Evolutionary conservation across 2,113 vertebrate genomes (phyloP).

Genomic region (Propithecus coquereli): DNA sequence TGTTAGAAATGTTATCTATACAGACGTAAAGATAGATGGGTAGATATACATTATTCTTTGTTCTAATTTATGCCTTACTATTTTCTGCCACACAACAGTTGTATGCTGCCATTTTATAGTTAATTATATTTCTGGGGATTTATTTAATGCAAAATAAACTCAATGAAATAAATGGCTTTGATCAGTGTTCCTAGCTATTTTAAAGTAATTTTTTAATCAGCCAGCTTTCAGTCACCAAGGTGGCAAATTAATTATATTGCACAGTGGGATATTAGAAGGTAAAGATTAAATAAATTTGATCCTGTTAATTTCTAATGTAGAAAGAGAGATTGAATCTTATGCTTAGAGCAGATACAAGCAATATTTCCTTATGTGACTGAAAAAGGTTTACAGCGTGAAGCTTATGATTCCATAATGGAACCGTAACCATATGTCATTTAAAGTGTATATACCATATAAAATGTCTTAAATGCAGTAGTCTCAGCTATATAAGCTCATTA

Average conservation of each 20-base stretch:
- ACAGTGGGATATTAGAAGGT: constrained; percentile 58
- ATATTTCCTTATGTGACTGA: constrained; percentile 62
- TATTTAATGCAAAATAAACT: constrained; percentile 55
- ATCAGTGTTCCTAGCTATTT: constrained; percentile 70
- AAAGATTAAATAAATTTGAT: constrained; percentile 55
- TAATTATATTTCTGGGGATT: constrained; percentile 60
- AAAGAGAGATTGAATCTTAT: constrained; percentile 50
- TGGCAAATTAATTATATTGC: constrained; percentile 52
- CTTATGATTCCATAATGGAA: constrained; percentile 50
- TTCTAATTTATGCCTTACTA: constrained; percentile 65
- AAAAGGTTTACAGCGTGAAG: constrained; percentile 25
- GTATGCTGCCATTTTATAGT: constrained; percentile 71
- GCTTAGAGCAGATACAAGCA: constrained; percentile 51
- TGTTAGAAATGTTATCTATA: constrained; percentile 44
- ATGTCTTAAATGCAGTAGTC: constrained; percentile 58
- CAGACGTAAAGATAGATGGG: constrained; percentile 30
- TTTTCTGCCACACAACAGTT: constrained; percentile 65
- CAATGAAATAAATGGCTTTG: constrained; percentile 52
- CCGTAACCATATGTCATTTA: constrained; percentile 64
- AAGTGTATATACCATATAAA: constrained; percentile 68
- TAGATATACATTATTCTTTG: constrained; percentile 56
- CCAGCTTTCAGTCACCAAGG: constrained; percentile 57
- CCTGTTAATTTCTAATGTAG: constrained; percentile 57
- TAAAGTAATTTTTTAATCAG: constrained; percentile 65
- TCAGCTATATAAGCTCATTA: constrained; percentile 59